Percentiles rank a stretch among this genome's conserved stretches.
These are phyloP conservation scores for Hydra vulgaris DNA, from an alignment of 30 jellyfish, hydroid and myxozoan species.

Conservation along the genomic window DNA sequence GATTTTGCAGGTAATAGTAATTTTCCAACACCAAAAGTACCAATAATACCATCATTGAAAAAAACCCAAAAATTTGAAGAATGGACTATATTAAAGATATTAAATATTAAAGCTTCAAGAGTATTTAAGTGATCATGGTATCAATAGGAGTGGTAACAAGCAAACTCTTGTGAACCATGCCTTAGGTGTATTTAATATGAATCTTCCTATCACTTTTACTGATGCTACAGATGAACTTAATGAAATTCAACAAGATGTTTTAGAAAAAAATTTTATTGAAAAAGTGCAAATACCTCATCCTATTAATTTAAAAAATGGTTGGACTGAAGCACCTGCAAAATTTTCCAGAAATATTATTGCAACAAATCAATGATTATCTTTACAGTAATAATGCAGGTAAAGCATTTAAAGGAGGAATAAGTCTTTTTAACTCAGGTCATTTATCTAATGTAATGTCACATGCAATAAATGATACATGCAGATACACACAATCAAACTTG, in stretches of 20 bases:
- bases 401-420: conserved; percentile 24
- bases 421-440: neutral
- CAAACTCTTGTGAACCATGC: conserved; percentile 3
- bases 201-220: neutral
- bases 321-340: conserved; percentile 9
- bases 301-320: neutral
- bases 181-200: neutral
- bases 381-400: conserved; percentile 8
- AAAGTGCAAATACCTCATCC: conserved; percentile 4
- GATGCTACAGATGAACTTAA: no score
- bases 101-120: conserved; percentile 19
- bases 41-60: neutral
- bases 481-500: no score
- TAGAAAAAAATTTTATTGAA: neutral
- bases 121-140: neutral
- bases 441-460: neutral
- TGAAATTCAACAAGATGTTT: no score
- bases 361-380: neutral
- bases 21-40: neutral
- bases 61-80: neutral
- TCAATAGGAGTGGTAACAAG: neutral
- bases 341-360: conserved; percentile 8
- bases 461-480: neutral
- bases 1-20: neutral
- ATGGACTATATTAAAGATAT: conserved; percentile 14